Evolutionary conservation across 64 coral and sea anemone genomes (phyloP).

Genomic region (Montipora efflorescens): DNA sequence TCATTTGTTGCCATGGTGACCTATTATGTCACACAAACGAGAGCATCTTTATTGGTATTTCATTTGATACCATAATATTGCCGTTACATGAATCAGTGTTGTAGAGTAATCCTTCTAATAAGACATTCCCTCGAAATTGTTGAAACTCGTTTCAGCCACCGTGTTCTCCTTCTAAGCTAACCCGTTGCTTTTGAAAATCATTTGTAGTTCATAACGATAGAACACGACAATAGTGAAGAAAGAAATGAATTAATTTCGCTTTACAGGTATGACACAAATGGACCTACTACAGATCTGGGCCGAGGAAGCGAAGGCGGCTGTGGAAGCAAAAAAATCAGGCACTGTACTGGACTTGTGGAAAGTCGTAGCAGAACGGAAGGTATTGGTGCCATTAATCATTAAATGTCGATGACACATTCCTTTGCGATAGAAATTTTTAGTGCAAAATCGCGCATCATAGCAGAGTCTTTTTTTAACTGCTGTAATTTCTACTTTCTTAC

Average conservation of each 20-base stretch:
- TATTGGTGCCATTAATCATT: neutral
- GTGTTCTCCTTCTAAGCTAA: neutral
- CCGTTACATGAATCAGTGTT: too few species aligned
- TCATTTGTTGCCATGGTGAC: too few species aligned
- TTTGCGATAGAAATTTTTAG: too few species aligned
- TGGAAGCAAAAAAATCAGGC: slow-evolving; percentile 44
- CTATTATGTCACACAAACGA: too few species aligned
- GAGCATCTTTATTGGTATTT: too few species aligned
- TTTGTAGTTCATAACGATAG: neutral
- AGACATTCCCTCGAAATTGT: too few species aligned
- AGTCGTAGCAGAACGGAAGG: slow-evolving; percentile 51
- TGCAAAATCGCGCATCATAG: neutral
- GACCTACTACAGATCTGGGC: slow-evolving; percentile 26
- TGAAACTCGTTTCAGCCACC: too few species aligned
- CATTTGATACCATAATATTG: too few species aligned
- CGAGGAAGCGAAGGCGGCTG: slow-evolving; percentile 24
- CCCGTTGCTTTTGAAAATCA: too few species aligned
- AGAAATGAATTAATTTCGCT: neutral
- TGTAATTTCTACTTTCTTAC: neutral
- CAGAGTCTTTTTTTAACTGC: neutral
- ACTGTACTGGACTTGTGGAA: slow-evolving; percentile 58
- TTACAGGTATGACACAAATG: slow-evolving; percentile 43
- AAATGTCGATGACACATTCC: neutral
- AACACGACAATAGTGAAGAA: neutral
- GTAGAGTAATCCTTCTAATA: too few species aligned